A percentile compares a stretch with the other conserved stretches of the same genome.
These are phyloP conservation scores for Pyrocoelia pectoralis DNA, from an alignment of 2,888 invertebrate species.

Conservation along the genomic window DNA sequence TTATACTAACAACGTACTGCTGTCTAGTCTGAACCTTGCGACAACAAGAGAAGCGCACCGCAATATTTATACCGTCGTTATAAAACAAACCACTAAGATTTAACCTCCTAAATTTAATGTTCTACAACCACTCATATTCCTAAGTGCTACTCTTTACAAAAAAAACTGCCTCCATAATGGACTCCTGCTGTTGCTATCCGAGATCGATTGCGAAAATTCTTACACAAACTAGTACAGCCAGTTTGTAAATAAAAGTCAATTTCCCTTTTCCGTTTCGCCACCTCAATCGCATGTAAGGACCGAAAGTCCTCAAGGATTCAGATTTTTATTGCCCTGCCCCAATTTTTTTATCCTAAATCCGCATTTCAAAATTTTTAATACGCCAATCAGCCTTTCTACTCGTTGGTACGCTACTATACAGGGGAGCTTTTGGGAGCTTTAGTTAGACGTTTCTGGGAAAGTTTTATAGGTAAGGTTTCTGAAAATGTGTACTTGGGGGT, in stretches of 20 bases:
- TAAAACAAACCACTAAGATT: constrained; percentile 22
- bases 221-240: constrained; percentile 3
- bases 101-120: constrained; percentile 29
- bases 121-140: constrained; percentile 21
- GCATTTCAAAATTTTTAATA: too few species aligned
- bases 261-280: neutral
- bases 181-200: constrained; percentile 7
- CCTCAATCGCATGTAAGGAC: too few species aligned
- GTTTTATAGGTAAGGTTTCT: too few species aligned
- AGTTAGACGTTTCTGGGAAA: too few species aligned
- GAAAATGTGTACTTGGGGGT: too few species aligned
- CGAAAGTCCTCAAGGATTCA: neutral
- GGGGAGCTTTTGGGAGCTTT: too few species aligned
- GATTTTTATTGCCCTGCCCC: too few species aligned
- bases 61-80: constrained; percentile 33
- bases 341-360: too few species aligned
- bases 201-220: constrained; percentile 11
- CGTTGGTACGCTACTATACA: too few species aligned
- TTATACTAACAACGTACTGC: constrained; percentile 35
- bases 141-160: constrained; percentile 23
- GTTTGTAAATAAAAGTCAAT: too few species aligned
- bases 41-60: constrained; percentile 31
- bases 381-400: too few species aligned
- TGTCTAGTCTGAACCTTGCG: constrained; percentile 25
- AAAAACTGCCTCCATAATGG: constrained; percentile 22